phyloP scores from a whole-genome alignment of 1,140 invertebrate genomes.

The Camponotus pennsylvanicus region DNA sequence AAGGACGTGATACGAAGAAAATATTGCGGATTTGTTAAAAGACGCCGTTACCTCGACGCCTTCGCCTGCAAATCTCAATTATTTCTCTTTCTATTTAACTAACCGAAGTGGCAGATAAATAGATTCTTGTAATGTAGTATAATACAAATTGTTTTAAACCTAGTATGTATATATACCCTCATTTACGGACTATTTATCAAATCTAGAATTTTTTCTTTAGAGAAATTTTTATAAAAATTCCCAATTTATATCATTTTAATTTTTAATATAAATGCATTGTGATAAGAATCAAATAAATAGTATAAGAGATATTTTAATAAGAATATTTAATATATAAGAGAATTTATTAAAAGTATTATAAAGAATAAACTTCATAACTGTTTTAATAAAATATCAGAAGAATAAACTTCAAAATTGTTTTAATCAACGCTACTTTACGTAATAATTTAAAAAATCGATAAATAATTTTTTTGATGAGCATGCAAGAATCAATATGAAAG shows the following conservation, averaged over 20 bases:
- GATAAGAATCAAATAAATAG: not conserved
- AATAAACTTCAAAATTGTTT: not conserved
- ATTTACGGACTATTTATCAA: not conserved
- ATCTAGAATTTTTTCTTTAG: not conserved
- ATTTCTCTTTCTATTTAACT: not conserved
- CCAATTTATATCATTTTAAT: not conserved
- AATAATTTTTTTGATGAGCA: not conserved
- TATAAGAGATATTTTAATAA: no score
- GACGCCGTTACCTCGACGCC: not conserved
- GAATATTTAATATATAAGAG: no score
- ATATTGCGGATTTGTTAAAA: constrained; percentile 52
- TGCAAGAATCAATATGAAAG: not conserved
- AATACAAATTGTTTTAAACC: not conserved
- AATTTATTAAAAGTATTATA: not conserved
- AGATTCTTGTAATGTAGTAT: constrained; percentile 6
- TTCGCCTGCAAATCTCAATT: constrained; percentile 6
- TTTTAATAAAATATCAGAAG: not conserved
- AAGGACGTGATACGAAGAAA: constrained; percentile 50
- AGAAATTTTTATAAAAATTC: not conserved
- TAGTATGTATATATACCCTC: not conserved
- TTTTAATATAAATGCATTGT: not conserved
- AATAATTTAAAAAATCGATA: not conserved
- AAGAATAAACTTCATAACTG: not conserved
- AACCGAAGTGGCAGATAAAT: not conserved
- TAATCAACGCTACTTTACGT: not conserved